Base-by-base conservation (phyloP, 2,888 invertebrate species). In the Octodonta nipae region DNA sequence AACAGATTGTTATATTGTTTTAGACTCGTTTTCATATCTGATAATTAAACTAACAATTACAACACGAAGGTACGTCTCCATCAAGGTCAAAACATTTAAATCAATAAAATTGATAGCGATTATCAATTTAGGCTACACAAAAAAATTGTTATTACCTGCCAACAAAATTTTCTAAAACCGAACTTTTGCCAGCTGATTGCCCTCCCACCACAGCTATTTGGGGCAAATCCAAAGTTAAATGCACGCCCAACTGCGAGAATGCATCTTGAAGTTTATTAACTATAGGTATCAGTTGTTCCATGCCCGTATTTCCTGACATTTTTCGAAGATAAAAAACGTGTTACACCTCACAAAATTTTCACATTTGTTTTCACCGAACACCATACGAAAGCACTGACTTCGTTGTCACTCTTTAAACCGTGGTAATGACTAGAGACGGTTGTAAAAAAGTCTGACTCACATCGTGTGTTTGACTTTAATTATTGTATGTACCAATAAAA, bases 201-300 rank as follows among this genome's bases (percentile, higher is more conserved):
- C 96, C 96, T 67, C 98, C 98, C 64, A 98, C 96, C 53, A 99
- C 98, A 50, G 96, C 98, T 64, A 98, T 98, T 73, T 99, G 98
- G 52, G 98, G 98, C 64, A 98, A 75, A 75, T 99, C 98, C 64
- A 98, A 73, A 62, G 91, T 88, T 80, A 98, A 85, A 64, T 89
- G 85, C 56, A 96, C 92, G 56, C 96, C 98, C 65, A 98, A 73
- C 63, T 87, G 85, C 48, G 95, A 86, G 70, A 98, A 98, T 50
- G 96, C 96, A 86, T 98, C 98, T 75, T 98, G 98, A 60, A 98
- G 76, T 72, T 89, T 92, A 73, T 98, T 98, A 61, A 98, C 96
- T 62, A 98, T 85, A 44, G 95, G 95, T 68, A 98, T 98, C 64
- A 98, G 77, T 65, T 86, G 83, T 71, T 96, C 95, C 95, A 98